Evolutionary conservation across 2,113 vertebrate genomes (phyloP), one percentile per base, ranked within the genome.

Genomic region (Phoxinus phoxinus): DNA sequence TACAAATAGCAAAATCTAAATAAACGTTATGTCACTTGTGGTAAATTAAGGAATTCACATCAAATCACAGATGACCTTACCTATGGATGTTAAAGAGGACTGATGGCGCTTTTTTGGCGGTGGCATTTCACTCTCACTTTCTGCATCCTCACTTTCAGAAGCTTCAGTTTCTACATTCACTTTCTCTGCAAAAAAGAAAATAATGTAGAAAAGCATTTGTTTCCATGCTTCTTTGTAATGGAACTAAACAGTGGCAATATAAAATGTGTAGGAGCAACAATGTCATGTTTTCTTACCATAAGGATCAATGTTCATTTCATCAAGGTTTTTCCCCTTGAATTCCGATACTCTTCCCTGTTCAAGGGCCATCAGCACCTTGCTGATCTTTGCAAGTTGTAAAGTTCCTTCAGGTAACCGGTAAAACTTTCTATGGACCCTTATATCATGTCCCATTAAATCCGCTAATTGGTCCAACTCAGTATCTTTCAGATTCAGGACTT

Each of bases 241-340:
- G n/a, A 61, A 61, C n/a, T 61, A 25, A 25, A 61, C 2, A 27
- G 59, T 61, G n/a, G 9, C n/a, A 59, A 59, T 12, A 61, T 61
- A 61, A 12, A 61, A 61, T 25, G 4, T 61, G 58, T 25, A 61
- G 5, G 58, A 61, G 58, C 58, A 61, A 61, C 11, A 25, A 63
- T 27, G 59, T 9, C n/a, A 63, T 63, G 59, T 19, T 1, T 35
- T 67, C 63, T 35, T 76, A 76, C 73, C 73, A 0, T 76, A 0
- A n/a, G n/a, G 41, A 15, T 48, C 73, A 46, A 75, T 0, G 21
- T 48, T 12, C 1, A 75, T 75, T 51, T 75, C 41, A 46, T 75
- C 73, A 6, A 76, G 25, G 46, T 51, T 76, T 51, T 76, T 76
- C 25, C 73, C 73, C 46, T 30, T 76, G 6, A 51, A 76, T 76